Evolutionary conservation across 2,113 vertebrate genomes (phyloP), one percentile per base, ranked within the genome.

Genomic region (Ornithorhynchus anatinus): DNA sequence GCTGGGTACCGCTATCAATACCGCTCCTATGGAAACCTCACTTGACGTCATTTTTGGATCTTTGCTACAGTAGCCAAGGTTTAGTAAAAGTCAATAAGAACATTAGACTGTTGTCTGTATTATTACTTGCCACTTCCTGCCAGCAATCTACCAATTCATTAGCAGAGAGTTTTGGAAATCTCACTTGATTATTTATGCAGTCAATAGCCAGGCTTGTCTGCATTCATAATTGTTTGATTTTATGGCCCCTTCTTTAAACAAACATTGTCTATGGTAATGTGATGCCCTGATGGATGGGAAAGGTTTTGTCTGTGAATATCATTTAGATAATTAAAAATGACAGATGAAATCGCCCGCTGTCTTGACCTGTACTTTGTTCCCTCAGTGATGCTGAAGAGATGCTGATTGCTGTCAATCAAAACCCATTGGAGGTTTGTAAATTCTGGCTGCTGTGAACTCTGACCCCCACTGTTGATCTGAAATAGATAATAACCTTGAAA

Each of bases 271-370:
- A 97, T 99, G 96, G 94, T 97, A 97, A 97, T 98, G 94, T 29
- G 94, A 88, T 94, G 94, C 93, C 96, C 95, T 96, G 95, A 96
- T 95, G 94, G 94, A 95, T 95, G 92, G 92, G 93, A 94, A 95
- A 95, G 94, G 91, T 96, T 96, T 94, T 92, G 87, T 92, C 93
- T 94, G 93, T 97, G 96, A 98, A 99, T 97, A 98, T 97, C 92
- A 97, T 98, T 99, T 97, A 96, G 95, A 99, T 99, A 97, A 99
- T 99, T 98, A 97, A 96, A 97, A 97, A 96, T 95, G 97, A 98
- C 96, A 97, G 96, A 96, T 95, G 95, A 97, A 97, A 95, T 95
- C 92, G 94, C 94, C 94, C 92, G 93, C 95, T 96, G 94, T 93
- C 95, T 95, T 96, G 95, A 96, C 95, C 95, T 95, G 93, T 94